Percentiles rank a stretch among this genome's conserved stretches.
phyloP scores from a whole-genome alignment of 2,113 vertebrate genomes.

The Charina bottae region DNA sequence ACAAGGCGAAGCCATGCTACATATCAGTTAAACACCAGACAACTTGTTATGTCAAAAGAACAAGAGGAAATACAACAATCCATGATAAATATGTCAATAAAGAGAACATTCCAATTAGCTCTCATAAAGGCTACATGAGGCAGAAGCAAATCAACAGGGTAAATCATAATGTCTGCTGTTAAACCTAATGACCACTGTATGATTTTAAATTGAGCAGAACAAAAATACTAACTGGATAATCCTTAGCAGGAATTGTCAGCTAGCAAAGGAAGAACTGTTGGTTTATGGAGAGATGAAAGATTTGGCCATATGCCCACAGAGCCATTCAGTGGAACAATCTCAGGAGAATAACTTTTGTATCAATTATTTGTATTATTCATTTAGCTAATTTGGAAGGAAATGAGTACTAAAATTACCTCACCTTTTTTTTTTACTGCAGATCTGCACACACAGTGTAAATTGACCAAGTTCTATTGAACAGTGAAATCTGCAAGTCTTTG shows the following conservation, averaged over 20 bases:
- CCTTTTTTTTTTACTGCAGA: background rate
- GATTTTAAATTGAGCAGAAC: background rate
- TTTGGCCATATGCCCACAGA: slow-evolving; percentile 54
- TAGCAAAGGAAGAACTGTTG: slow-evolving; percentile 27
- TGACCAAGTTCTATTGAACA: background rate
- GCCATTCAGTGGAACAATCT: slow-evolving; percentile 52
- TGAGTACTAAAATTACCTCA: background rate
- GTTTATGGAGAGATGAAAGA: slow-evolving; percentile 38
- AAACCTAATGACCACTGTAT: slow-evolving; percentile 28
- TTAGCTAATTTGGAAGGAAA: slow-evolving; percentile 58
- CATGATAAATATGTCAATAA: slow-evolving; percentile 27
- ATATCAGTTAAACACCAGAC: slow-evolving; percentile 27
- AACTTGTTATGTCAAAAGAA: slow-evolving; percentile 42
- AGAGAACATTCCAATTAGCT: slow-evolving; percentile 45
- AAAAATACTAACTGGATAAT: slow-evolving; percentile 27
- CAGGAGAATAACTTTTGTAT: slow-evolving; percentile 38
- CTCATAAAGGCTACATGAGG: slow-evolving; percentile 37
- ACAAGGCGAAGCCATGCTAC: background rate
- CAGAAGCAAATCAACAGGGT: slow-evolving; percentile 41
- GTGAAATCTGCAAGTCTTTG: background rate
- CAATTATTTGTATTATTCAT: slow-evolving; percentile 49
- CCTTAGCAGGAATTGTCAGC: background rate
- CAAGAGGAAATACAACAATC: background rate
- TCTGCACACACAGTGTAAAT: background rate
- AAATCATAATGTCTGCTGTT: slow-evolving; percentile 10